Percentiles rank a stretch among this genome's conserved stretches.
These are phyloP conservation scores for Montipora cactus DNA, from an alignment of 64 coral and sea anemone genomes.

Conservation along the genomic window DNA sequence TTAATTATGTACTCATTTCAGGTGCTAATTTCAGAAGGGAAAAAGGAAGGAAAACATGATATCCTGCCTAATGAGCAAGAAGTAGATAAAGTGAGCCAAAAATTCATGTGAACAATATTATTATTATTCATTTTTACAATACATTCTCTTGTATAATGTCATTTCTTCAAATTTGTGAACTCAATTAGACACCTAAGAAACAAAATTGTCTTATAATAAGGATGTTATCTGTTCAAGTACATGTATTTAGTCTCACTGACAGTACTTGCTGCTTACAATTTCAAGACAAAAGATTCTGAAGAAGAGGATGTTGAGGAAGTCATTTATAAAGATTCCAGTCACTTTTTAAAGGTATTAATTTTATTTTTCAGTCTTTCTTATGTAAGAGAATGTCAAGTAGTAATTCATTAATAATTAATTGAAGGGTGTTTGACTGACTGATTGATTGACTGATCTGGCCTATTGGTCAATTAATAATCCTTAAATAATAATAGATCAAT, in stretches of 20 bases:
- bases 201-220: too few relatives aligned
- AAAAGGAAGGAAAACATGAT: background rate
- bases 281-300: constrained; percentile 30
- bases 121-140: background rate
- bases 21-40: constrained; percentile 53
- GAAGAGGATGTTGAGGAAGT: constrained; percentile 82
- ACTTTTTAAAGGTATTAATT: constrained; percentile 90
- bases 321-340: constrained; percentile 99
- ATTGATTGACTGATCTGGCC: background rate
- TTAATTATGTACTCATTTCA: background rate
- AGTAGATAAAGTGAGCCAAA: constrained; percentile 7
- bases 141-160: too few relatives aligned
- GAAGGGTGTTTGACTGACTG: too few relatives aligned
- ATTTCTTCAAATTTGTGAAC: background rate
- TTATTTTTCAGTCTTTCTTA: background rate
- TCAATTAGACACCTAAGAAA: too few relatives aligned
- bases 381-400: too few relatives aligned
- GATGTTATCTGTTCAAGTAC: too few relatives aligned
- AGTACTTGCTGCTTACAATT: background rate
- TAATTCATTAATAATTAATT: too few relatives aligned
- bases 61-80: background rate
- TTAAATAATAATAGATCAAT: too few relatives aligned
- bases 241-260: background rate
- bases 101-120: background rate
- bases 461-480: too few relatives aligned